phyloP scores from a whole-genome alignment of 2,113 vertebrate species.

The Chaetodon trifascialis region DNA sequence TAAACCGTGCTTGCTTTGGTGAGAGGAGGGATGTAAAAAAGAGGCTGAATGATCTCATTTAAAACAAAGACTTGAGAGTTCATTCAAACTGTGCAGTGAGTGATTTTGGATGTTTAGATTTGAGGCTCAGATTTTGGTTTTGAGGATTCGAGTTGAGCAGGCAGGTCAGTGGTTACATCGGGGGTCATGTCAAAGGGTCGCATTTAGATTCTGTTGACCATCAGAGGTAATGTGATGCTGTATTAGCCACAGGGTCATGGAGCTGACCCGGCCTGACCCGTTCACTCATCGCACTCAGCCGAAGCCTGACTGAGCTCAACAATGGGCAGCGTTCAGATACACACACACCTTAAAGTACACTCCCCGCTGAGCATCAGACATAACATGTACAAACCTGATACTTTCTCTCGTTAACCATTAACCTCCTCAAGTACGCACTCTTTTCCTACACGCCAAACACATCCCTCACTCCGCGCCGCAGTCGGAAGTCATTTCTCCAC shows the following conservation, averaged over 20 bases:
- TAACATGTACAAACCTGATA: constrained; percentile 69
- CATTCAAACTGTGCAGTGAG: background rate
- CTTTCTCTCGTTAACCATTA: constrained; percentile 74
- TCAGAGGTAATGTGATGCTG: constrained; percentile 61
- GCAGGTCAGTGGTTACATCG: constrained; percentile 7
- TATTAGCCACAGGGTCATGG: constrained; percentile 73
- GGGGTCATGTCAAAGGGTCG: constrained; percentile 53
- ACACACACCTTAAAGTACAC: constrained; percentile 44
- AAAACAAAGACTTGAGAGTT: background rate
- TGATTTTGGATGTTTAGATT: constrained; percentile 13
- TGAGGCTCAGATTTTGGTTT: constrained; percentile 9
- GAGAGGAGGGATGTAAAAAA: constrained; percentile 3
- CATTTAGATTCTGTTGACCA: constrained; percentile 58
- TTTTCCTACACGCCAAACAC: constrained; percentile 36
- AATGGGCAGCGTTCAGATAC: constrained; percentile 37
- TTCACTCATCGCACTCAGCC: constrained; percentile 61
- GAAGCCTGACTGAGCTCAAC: constrained; percentile 49
- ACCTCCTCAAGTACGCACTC: constrained; percentile 49
- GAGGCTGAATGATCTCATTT: background rate
- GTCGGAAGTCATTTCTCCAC: constrained; percentile 48
- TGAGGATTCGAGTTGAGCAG: constrained; percentile 19
- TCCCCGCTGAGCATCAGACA: constrained; percentile 50
- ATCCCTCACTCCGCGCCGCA: constrained; percentile 32
- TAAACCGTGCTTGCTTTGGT: constrained; percentile 22
- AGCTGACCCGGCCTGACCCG: constrained; percentile 65